Evolutionary conservation across 2,888 invertebrate species (phyloP).

Genomic region (Dryomyza anilis): DNA sequence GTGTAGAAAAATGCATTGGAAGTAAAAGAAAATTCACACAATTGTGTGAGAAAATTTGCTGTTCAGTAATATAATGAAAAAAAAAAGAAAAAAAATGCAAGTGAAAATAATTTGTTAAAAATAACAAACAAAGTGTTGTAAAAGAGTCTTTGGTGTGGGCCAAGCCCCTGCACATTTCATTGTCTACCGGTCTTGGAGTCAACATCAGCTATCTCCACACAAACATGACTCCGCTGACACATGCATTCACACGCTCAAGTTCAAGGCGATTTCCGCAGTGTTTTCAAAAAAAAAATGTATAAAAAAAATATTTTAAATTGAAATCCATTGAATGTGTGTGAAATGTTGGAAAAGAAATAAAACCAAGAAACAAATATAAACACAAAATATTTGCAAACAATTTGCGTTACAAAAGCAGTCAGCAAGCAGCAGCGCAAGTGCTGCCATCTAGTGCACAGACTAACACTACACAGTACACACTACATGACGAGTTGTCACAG

Average conservation of each 20-base stretch:
- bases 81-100: background rate
- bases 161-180: constrained; percentile 3
- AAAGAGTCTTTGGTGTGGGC: background rate
- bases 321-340: too few species aligned
- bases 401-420: background rate
- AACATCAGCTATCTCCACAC: background rate
- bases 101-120: background rate
- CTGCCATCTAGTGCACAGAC: constrained; percentile 4
- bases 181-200: too few species aligned
- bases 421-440: background rate
- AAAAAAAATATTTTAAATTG: background rate
- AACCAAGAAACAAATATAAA: background rate
- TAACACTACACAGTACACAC: background rate
- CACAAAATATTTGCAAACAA: constrained; percentile 19
- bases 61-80: background rate
- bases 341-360: background rate
- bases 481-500: constrained; percentile 2
- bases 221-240: background rate
- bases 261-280: constrained; percentile 15
- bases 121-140: background rate
- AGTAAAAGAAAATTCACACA: background rate
- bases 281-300: background rate
- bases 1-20: background rate
- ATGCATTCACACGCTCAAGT: background rate
- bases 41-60: background rate